Conservation (phyloP, 2,797 vertebrate species). For the Aulostomus chinensis region DNA sequence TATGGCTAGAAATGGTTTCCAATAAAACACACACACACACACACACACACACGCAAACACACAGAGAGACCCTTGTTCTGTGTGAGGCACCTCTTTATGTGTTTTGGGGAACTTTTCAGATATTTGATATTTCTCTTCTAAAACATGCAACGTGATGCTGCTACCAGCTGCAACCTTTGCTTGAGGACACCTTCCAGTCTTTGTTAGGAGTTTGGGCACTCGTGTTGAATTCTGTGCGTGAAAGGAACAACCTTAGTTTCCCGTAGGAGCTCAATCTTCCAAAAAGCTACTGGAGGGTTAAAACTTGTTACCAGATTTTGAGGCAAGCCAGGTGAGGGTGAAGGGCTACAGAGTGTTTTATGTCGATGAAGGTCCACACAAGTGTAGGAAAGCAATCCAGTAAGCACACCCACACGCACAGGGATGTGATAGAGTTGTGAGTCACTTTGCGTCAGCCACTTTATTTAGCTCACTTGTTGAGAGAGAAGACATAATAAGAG, state of each 20-base stretch:
- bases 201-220: constrained; percentile 17
- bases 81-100: constrained; percentile 33
- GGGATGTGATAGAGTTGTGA: constrained; percentile 44
- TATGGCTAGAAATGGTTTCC: too few species aligned
- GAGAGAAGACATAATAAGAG: constrained; percentile 16
- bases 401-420: background rate
- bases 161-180: constrained; percentile 56
- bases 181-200: constrained; percentile 45
- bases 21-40: too few species aligned
- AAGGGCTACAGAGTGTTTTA: background rate
- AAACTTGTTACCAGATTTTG: too few species aligned
- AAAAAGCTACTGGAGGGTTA: too few species aligned
- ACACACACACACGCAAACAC: background rate
- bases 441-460: constrained; percentile 64
- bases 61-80: background rate
- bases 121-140: constrained; percentile 60
- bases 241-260: background rate
- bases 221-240: constrained; percentile 11
- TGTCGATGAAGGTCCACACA: background rate
- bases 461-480: constrained; percentile 40
- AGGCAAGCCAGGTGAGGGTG: too few species aligned
- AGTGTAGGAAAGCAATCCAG: background rate
- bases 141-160: constrained; percentile 51
- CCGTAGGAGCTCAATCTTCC: too few species aligned
- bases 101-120: constrained; percentile 60